Conservation (phyloP, 1,140 invertebrate genomes). For the Dendrolimus kikuchii region DNA sequence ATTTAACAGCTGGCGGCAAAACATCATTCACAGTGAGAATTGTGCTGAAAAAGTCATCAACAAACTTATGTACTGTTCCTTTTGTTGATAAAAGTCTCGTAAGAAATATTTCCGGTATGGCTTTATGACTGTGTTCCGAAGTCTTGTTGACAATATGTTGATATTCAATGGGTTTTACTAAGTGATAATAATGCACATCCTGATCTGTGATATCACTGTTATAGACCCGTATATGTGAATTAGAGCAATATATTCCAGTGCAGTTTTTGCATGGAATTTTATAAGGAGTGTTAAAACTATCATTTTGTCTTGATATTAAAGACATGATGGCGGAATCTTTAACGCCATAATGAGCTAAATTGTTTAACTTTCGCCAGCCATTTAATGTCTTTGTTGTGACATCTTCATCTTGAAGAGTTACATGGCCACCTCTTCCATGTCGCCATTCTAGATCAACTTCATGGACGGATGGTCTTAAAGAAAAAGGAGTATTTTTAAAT, state of each 20-base stretch:
- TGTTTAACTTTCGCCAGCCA: constrained; percentile 94
- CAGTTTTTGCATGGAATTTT: constrained; percentile 89
- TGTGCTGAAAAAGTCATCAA: constrained; percentile 94
- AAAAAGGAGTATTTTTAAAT: constrained; percentile 97
- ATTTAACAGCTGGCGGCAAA: constrained; percentile 94
- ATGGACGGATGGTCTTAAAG: constrained; percentile 90
- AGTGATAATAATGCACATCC: constrained; percentile 84
- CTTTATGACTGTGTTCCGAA: constrained; percentile 88
- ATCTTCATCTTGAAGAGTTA: constrained; percentile 95
- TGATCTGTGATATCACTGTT: constrained; percentile 84
- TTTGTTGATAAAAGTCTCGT: constrained; percentile 94
- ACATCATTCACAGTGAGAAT: constrained; percentile 91
- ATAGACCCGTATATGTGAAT: constrained; percentile 84
- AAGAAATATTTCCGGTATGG: constrained; percentile 96
- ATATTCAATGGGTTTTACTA: constrained; percentile 88
- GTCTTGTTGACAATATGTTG: constrained; percentile 76
- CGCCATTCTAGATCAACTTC: constrained; percentile 96
- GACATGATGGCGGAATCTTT: constrained; percentile 96
- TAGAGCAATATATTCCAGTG: constrained; percentile 82
- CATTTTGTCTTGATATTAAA: constrained; percentile 89
- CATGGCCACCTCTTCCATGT: constrained; percentile 91
- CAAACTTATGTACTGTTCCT: constrained; percentile 96
- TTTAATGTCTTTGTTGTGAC: constrained; percentile 90
- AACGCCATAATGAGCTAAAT: constrained; percentile 93
- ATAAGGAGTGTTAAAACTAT: constrained; percentile 84